phyloP scores from a whole-genome alignment of 2,888 invertebrate species.

The Serripes groenlandicus region DNA sequence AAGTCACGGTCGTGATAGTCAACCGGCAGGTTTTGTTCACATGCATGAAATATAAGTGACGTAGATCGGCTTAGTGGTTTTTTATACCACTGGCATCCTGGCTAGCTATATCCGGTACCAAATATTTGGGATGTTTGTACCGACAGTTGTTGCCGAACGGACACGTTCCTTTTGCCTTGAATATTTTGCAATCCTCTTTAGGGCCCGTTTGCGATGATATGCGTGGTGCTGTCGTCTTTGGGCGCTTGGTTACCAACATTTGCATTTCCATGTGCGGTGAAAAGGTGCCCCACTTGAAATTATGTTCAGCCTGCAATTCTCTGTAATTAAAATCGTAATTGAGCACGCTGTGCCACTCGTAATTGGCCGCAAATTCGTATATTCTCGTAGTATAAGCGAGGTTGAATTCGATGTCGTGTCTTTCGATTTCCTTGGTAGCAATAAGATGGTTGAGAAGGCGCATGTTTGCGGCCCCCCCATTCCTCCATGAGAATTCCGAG shows the following conservation, averaged over 20 bases:
- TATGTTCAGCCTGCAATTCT: constrained; percentile 40
- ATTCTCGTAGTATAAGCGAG: constrained; percentile 49
- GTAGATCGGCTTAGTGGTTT: not conserved
- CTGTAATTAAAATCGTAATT: constrained; percentile 27
- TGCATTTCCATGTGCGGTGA: constrained; percentile 50
- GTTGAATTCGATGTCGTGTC: constrained; percentile 36
- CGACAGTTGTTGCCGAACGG: constrained; percentile 30
- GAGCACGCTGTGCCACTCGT: constrained; percentile 47
- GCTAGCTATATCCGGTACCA: no score
- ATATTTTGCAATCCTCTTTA: constrained; percentile 39
- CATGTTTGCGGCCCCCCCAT: constrained; percentile 42
- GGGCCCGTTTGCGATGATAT: not conserved
- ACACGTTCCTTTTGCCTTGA: constrained; percentile 43
- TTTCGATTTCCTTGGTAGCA: not conserved
- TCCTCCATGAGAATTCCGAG: constrained; percentile 30
- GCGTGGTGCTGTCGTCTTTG: not conserved
- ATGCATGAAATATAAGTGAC: not conserved
- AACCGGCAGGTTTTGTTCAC: constrained; percentile 22
- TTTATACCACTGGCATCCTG: no score
- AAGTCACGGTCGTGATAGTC: constrained; percentile 37
- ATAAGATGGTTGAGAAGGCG: constrained; percentile 31
- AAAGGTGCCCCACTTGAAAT: constrained; percentile 45
- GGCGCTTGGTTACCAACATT: constrained; percentile 11
- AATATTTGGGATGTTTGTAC: constrained; percentile 22
- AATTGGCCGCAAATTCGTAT: constrained; percentile 43